Base-by-base conservation (phyloP, 2,113 vertebrate species). In the Cryptomyrus ogoouensis region DNA sequence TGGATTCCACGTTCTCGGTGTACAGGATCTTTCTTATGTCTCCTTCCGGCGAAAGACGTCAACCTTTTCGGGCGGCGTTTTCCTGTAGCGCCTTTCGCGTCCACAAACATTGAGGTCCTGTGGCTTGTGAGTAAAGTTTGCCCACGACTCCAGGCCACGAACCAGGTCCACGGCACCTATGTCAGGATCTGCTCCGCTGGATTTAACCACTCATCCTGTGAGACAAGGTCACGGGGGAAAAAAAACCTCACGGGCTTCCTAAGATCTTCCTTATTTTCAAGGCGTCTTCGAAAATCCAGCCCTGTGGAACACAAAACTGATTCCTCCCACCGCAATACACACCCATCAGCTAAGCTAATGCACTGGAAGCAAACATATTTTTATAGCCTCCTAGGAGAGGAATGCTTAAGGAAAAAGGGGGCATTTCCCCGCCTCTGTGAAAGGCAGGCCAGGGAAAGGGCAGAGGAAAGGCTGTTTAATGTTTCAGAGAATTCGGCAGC, bases 341-440 rank as follows among this genome's bases (percentile, higher is more conserved):
- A 56, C 86, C 88, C 83, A 86, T 89, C 35, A 87, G 84, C 53
- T 42, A 70, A 90, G 44, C 19, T 83, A 52, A 35, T 89, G 80
- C 88, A 77, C 88, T 83, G 66, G 88, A 89, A 44, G 17, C 31
- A 87, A 35, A 84, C 80, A 87, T 50, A 84, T 58, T 50, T 84
- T 87, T 42, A 70, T 83, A 77, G 58, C 84, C 66, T 74, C 91
- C 86, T 87, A 74, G 44, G 86, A 91, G 90, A 89, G 88, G 85
- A 77, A 90, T 89, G 91, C 70, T 92, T 77, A 47, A 90, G 49
- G 91, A 91, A 91, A 89, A 91, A 70, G 58, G 44, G 47, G 56
- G 66, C 89, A 90, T 91, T 92, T 46, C 89, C 44, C 91, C 52
- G 42, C 89, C 89, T 87, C 74, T 87, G 35, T 80, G 70, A n/a